phyloP scores from a whole-genome alignment of 2,797 vertebrate genomes.

The Mionectes olivaceus region DNA sequence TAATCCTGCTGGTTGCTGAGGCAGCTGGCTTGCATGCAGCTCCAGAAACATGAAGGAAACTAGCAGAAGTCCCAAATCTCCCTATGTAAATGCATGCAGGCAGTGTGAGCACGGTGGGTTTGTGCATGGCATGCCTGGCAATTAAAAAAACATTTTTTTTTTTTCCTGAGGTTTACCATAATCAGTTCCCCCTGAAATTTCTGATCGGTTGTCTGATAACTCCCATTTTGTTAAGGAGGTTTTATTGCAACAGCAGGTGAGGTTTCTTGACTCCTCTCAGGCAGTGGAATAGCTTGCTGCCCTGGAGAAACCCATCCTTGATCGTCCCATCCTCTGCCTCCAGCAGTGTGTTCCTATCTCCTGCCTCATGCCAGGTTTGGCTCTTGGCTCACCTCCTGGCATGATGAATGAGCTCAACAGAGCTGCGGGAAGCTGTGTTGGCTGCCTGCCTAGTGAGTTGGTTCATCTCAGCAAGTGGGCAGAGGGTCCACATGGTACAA shows the following conservation, averaged over 20 bases:
- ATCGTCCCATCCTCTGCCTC: slow-evolving; percentile 5
- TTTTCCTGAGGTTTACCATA: not conserved
- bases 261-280: not conserved
- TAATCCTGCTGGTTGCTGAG: slow-evolving; percentile 22
- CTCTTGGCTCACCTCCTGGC: not conserved
- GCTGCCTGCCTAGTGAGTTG: not conserved
- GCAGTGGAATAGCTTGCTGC: not conserved
- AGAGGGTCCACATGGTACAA: not conserved
- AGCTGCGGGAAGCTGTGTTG: not conserved
- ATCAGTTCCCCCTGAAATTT: not conserved
- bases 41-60: not conserved
- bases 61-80: not conserved
- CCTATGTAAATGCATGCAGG: not conserved
- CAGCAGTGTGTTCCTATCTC: not conserved
- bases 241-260: not conserved
- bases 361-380: not conserved
- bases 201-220: not conserved
- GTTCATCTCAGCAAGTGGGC: not conserved
- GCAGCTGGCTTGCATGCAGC: not conserved
- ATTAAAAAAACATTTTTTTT: not conserved
- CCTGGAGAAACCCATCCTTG: not conserved
- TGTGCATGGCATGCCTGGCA: not conserved
- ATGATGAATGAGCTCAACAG: not conserved
- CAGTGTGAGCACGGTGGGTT: not conserved
- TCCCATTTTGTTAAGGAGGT: not conserved